Base-by-base conservation (phyloP, 2,888 invertebrate genomes). In the Strigamia transsilvanica region DNA sequence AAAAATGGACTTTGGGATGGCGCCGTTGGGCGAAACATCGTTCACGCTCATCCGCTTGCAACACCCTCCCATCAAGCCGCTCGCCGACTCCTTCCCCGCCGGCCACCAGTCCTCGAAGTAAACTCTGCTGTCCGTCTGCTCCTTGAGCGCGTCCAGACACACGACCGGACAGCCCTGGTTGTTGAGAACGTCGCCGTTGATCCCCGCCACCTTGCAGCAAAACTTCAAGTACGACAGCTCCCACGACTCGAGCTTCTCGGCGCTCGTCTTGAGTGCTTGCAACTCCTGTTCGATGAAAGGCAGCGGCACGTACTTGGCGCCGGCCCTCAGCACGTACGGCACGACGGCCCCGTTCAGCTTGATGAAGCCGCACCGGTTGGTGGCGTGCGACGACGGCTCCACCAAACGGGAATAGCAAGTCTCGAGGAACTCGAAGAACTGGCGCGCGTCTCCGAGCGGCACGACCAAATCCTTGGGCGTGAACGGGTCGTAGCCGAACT, bases 91-190 rank as follows among this genome's bases (percentile, higher is more conserved):
- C 6, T 94, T 94, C 89, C 95, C 95, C 87, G 93, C 93, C 0
- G 96, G 96, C 96, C 96, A 96, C 88, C 96, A 96, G 86, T 96
- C 95, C 87, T 96, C 96, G 87, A 96, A 96, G 85, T 93, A 92
- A 0, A 96, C 96, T 32, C 94, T 94, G 10, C 94, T 94, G 0
- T 95, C 95, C 86, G 96, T 96, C 87, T 96, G 96, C 87, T 94
- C 94, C 87, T 94, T 94, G 85, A 96, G 95, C 88, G 96, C 96
- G 61, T 93, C 92, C 85, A 96, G 90, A 90, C 95, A 95, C 83
- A 96, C 96, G 86, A 96, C 96, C 82, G 94, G 93, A 88, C 96
- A 96, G 12, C 94, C 34, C 87, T 96, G 95, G 90, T 94, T 94
- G 23, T 95, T 94, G 89, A 96, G 96, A 83, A 96, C 89, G 89